A percentile compares a stretch with the other conserved stretches of the same genome.
phyloP scores from a whole-genome alignment of 2,797 vertebrate species.

The Schizopygopsis malacanthus region DNA sequence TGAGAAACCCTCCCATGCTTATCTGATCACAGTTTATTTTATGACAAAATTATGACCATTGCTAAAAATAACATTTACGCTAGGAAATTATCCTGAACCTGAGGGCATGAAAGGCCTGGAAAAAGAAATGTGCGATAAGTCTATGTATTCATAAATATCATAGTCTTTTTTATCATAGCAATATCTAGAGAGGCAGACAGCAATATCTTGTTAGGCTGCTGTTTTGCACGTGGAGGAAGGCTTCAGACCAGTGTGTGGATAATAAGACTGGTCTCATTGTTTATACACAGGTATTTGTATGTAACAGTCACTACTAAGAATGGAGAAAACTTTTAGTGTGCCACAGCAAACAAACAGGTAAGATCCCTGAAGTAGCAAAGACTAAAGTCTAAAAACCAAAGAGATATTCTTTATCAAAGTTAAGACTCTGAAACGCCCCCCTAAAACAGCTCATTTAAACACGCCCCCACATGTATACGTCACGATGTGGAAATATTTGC shows the following conservation, averaged over 20 bases:
- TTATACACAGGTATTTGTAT: background rate
- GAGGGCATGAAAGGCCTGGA: constrained; percentile 7
- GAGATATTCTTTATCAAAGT: too few species aligned
- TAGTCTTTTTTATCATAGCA: background rate
- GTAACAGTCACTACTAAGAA: background rate
- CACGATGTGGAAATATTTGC: too few species aligned
- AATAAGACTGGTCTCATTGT: constrained; percentile 4
- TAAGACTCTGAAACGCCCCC: too few species aligned
- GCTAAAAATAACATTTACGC: constrained; percentile 37
- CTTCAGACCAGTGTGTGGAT: constrained; percentile 43
- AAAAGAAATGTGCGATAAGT: constrained; percentile 17
- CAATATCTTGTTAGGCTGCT: background rate
- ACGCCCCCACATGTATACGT: too few species aligned
- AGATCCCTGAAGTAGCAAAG: too few species aligned
- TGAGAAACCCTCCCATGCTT: constrained; percentile 40
- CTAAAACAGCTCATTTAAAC: too few species aligned
- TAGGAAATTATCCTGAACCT: constrained; percentile 25
- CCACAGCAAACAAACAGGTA: background rate
- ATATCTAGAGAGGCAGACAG: background rate
- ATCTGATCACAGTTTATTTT: constrained; percentile 39
- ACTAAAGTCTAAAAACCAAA: too few species aligned
- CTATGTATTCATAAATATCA: background rate
- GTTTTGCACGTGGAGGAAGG: constrained; percentile 21
- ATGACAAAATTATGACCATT: constrained; percentile 35
- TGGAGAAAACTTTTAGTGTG: background rate